phyloP scores from a whole-genome alignment of 2,113 vertebrate species.

The Serilophus lunatus region DNA sequence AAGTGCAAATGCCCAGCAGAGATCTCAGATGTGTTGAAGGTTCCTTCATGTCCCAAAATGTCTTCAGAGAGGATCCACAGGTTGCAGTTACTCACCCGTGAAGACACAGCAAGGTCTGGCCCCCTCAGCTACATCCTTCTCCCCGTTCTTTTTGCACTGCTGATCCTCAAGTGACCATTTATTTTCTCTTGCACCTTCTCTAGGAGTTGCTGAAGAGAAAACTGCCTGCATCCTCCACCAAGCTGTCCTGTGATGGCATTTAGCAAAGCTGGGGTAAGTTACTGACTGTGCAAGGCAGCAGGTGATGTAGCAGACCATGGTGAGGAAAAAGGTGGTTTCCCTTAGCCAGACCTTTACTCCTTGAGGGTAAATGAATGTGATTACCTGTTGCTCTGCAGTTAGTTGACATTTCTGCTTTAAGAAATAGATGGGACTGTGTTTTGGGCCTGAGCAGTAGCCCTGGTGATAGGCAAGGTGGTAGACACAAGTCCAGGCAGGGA shows the following conservation, averaged over 20 bases:
- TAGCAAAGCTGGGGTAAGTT: not conserved
- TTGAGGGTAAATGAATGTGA: not conserved
- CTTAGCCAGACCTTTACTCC: not conserved
- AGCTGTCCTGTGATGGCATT: not conserved
- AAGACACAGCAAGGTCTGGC: not conserved
- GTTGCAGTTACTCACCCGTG: fast-evolving
- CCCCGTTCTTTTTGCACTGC: not conserved
- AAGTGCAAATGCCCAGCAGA: not conserved
- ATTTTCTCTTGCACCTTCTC: not conserved
- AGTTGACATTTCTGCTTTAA: not conserved
- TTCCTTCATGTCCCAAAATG: not conserved
- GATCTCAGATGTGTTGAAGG: not conserved
- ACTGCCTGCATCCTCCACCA: not conserved
- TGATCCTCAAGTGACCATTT: not conserved
- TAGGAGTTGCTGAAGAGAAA: not conserved
- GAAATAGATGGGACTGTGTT: not conserved
- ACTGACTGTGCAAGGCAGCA: not conserved
- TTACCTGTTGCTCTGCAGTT: not conserved
- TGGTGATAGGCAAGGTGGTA: fast-evolving
- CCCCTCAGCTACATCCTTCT: not conserved
- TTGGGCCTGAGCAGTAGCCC: not conserved
- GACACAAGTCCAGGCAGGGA: not conserved
- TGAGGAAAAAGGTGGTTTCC: fast-evolving
- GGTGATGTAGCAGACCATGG: not conserved
- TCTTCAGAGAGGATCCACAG: not conserved